These are phyloP conservation scores for Syritta pipiens DNA, from an alignment of 2,888 invertebrate genomes.

Conservation along the genomic window DNA sequence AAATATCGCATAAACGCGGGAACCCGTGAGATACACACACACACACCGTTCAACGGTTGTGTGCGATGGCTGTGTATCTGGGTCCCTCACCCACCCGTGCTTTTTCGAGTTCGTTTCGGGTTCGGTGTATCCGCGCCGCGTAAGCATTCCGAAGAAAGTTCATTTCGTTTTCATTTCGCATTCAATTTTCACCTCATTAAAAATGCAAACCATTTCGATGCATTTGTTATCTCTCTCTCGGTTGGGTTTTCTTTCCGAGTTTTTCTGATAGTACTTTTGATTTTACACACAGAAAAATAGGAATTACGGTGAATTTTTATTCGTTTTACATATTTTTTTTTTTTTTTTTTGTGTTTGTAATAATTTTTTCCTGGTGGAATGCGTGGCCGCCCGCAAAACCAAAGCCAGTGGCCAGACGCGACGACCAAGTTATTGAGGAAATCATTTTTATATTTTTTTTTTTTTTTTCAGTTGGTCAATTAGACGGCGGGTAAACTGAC, in stretches of 20 bases:
- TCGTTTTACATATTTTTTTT: no score
- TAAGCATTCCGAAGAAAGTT: constrained; percentile 55
- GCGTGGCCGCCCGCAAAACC: no score
- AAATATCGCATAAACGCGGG: constrained; percentile 29
- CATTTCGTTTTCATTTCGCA: constrained; percentile 63
- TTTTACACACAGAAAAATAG: constrained; percentile 38
- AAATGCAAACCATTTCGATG: constrained; percentile 58
- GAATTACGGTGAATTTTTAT: constrained; percentile 37
- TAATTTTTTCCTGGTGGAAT: neutral
- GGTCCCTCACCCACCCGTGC: constrained; percentile 32
- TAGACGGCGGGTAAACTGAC: no score
- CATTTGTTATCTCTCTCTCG: constrained; percentile 49
- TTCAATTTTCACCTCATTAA: constrained; percentile 62
- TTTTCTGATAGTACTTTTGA: constrained; percentile 27
- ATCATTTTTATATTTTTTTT: no score
- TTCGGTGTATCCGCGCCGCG: constrained; percentile 7
- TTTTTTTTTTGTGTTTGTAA: no score
- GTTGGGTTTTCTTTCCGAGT: no score
- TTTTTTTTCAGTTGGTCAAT: no score
- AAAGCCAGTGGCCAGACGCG: no score
- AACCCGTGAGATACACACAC: no score
- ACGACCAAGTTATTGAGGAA: no score
- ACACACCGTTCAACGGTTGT: neutral
- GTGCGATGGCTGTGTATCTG: neutral
- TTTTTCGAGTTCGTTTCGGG: neutral